phyloP scores from a whole-genome alignment of 2,797 vertebrate genomes.

The Argentina silus region DNA sequence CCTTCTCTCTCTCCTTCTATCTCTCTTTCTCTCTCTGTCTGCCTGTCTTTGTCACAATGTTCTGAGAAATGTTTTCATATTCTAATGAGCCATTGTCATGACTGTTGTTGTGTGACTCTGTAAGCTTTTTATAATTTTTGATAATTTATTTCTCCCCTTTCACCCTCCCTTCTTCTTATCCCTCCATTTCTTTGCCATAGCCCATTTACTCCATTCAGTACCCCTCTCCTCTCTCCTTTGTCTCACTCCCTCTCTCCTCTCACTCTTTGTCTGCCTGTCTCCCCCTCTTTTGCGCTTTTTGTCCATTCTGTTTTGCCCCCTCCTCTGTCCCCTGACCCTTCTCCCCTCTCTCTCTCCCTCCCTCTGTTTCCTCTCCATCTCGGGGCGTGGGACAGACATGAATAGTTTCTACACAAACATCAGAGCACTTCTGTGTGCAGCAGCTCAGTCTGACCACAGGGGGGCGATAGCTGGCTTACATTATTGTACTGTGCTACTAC shows the following conservation, averaged over 20 bases:
- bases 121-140: neutral
- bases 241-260: conserved; percentile 7
- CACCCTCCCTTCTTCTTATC: conserved; percentile 1
- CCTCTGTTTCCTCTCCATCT: neutral
- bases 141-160: neutral
- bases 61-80: conserved; percentile 8
- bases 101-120: no score
- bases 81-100: conserved; percentile 27
- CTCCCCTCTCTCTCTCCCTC: neutral
- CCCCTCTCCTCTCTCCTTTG: neutral
- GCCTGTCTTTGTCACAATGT: neutral
- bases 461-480: conserved; percentile 15
- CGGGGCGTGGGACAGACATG: no score
- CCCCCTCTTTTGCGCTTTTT: neutral
- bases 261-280: neutral
- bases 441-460: conserved; percentile 15
- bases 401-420: no score
- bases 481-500: no score
- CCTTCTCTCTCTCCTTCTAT: neutral
- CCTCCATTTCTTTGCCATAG: conserved; percentile 2
- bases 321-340: neutral
- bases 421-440: neutral
- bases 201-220: no score
- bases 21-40: neutral
- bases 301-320: conserved; percentile 1